Evolutionary conservation across 2,797 vertebrate genomes (phyloP).

Genomic region (Bucorvus abyssinicus): DNA sequence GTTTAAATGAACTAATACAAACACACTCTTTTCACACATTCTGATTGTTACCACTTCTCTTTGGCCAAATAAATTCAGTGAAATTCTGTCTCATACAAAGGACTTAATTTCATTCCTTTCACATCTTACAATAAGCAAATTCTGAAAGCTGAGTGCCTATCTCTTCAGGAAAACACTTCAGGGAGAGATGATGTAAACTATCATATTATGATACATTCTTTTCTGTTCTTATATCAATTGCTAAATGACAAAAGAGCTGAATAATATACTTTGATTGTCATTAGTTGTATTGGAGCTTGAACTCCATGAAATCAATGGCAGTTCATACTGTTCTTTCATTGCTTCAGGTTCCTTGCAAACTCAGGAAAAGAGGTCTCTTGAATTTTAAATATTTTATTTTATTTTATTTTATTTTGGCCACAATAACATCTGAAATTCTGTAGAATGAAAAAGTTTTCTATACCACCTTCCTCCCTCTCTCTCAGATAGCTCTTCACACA

Average conservation of each 20-base stretch:
- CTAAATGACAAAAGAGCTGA: not conserved
- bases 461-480: not conserved
- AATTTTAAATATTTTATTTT: not conserved
- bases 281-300: not conserved
- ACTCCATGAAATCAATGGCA: not conserved
- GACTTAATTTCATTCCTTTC: not conserved
- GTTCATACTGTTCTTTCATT: not conserved
- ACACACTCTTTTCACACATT: not conserved
- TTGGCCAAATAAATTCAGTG: not conserved
- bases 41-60: not conserved
- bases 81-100: not conserved
- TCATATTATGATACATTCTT: not conserved
- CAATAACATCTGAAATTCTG: not conserved
- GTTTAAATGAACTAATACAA: not conserved
- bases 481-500: not conserved
- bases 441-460: not conserved
- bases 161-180: constrained; percentile 1
- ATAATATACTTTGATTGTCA: not conserved
- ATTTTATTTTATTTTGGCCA: not conserved
- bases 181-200: not conserved
- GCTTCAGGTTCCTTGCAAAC: not conserved
- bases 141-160: not conserved
- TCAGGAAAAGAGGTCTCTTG: not conserved
- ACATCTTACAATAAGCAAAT: not conserved
- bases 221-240: not conserved